Conservation (phyloP, 2,888 invertebrate species). For the Synergus laeviventris region DNA sequence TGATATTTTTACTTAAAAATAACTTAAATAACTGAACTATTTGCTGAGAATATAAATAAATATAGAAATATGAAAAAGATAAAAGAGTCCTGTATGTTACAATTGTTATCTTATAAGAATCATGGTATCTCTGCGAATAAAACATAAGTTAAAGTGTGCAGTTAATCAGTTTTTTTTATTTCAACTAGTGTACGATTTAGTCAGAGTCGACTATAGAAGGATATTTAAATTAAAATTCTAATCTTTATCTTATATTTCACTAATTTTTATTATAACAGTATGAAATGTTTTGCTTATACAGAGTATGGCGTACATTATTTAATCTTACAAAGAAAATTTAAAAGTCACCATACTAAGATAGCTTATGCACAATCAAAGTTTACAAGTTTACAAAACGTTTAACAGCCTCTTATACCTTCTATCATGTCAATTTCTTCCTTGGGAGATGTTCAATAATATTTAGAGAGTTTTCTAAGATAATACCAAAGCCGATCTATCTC, state of each 20-base stretch:
- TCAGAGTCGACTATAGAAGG: too few species aligned
- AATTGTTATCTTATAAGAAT: not conserved
- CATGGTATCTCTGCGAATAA: too few species aligned
- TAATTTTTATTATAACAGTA: conserved; percentile 34
- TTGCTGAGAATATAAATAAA: not conserved
- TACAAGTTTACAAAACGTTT: not conserved
- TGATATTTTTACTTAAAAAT: not conserved
- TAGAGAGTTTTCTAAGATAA: not conserved
- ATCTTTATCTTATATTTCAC: not conserved
- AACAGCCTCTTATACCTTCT: conserved; percentile 20
- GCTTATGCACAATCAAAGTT: conserved; percentile 23
- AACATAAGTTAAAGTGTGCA: too few species aligned
- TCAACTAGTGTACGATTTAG: too few species aligned
- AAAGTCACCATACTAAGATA: conserved; percentile 5
- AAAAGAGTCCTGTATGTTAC: not conserved
- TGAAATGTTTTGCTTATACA: conserved; percentile 36
- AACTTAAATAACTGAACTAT: too few species aligned
- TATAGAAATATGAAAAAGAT: not conserved
- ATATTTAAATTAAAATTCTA: not conserved
- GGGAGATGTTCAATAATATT: not conserved
- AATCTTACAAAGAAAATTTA: conserved; percentile 18
- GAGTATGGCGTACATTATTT: conserved; percentile 22
- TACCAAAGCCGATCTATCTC: not conserved
- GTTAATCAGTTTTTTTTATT: too few species aligned
- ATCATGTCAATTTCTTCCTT: not conserved